Conservation (phyloP, 1,140 invertebrate species). For the Achroia grisella region DNA sequence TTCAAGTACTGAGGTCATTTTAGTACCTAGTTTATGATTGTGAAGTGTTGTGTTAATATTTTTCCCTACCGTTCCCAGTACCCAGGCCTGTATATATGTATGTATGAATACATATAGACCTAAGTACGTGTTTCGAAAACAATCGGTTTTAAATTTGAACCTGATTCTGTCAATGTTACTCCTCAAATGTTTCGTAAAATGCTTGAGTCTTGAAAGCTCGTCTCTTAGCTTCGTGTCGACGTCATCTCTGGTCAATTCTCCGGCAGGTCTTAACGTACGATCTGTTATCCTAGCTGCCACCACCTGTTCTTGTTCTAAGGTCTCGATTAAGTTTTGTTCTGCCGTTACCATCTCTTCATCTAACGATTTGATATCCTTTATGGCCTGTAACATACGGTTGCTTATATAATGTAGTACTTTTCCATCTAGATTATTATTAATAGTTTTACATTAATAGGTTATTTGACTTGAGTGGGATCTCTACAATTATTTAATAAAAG, state of each 20-base stretch:
- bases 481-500: no score
- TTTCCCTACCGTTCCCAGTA: no score
- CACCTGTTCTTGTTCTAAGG: slow-evolving; percentile 38
- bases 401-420: no score
- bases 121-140: no score
- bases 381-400: slow-evolving; percentile 17
- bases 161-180: slow-evolving; percentile 36
- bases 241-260: slow-evolving; percentile 40
- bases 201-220: slow-evolving; percentile 33
- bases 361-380: slow-evolving; percentile 32
- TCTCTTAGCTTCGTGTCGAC: slow-evolving; percentile 36
- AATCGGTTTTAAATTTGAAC: slow-evolving; percentile 16
- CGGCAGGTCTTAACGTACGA: slow-evolving; percentile 24
- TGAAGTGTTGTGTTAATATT: no score
- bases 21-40: no score
- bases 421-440: no score
- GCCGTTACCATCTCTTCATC: slow-evolving; percentile 31
- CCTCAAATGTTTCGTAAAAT: slow-evolving; percentile 32
- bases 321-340: slow-evolving; percentile 38
- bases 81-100: no score
- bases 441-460: no score
- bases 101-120: no score
- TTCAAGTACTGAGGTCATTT: no score
- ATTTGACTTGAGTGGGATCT: no score
- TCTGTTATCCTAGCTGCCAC: slow-evolving; percentile 33